phyloP scores from a whole-genome alignment of 2,113 vertebrate genomes.

The Raja brachyura region DNA sequence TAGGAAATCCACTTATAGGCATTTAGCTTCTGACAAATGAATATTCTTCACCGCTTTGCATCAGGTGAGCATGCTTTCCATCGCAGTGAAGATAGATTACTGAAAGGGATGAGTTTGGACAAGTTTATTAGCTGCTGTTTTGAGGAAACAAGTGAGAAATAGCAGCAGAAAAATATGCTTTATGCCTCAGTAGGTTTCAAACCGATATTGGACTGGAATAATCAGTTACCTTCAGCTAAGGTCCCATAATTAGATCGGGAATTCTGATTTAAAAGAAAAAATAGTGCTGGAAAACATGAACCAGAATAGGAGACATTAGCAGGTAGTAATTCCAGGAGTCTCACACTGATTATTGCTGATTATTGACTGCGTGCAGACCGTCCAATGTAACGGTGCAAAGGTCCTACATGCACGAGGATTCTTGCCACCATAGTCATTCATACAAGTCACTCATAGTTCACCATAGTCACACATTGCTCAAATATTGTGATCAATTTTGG shows the following conservation, averaged over 20 bases:
- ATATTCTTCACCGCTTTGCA: conserved; percentile 2
- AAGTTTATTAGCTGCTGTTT: background rate
- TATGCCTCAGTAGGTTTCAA: background rate
- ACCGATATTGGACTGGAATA: background rate
- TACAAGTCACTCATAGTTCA: no score
- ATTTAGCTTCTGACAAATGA: conserved; percentile 10
- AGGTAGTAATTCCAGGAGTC: no score
- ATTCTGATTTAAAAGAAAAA: background rate
- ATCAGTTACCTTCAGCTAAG: background rate
- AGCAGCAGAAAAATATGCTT: conserved; percentile 5
- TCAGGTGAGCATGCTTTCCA: background rate
- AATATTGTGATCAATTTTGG: no score
- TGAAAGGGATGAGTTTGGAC: background rate
- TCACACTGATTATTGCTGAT: no score
- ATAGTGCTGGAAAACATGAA: background rate
- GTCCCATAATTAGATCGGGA: background rate
- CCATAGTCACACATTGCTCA: no score
- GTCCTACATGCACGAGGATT: no score
- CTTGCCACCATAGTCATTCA: no score
- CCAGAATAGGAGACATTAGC: background rate
- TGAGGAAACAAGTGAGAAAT: background rate
- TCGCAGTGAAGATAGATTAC: background rate
- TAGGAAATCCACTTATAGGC: background rate
- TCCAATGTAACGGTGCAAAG: no score
- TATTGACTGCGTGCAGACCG: no score